Percentiles rank a stretch among this genome's conserved stretches.
phyloP scores from a whole-genome alignment of 2,888 invertebrate species.

The Coelopa pilipes region DNA sequence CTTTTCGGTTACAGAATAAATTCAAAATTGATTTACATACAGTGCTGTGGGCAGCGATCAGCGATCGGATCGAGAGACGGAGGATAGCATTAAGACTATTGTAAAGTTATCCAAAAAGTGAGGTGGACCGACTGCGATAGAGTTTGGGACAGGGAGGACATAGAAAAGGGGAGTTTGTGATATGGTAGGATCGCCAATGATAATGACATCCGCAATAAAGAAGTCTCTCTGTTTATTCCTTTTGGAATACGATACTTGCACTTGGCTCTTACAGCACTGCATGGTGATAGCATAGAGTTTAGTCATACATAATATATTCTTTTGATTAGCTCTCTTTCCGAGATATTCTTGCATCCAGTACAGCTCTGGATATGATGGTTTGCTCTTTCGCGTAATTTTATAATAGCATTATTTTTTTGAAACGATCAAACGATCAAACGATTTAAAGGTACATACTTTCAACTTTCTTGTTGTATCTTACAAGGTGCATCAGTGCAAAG shows the following conservation, averaged over 20 bases:
- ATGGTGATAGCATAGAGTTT: too few species aligned
- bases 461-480: constrained; percentile 18
- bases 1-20: constrained; percentile 19
- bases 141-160: too few species aligned
- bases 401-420: not conserved
- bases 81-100: not conserved
- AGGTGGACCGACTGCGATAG: too few species aligned
- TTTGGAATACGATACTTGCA: too few species aligned
- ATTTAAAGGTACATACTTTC: too few species aligned
- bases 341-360: not conserved
- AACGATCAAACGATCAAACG: not conserved
- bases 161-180: too few species aligned
- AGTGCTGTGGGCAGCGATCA: not conserved
- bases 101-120: not conserved
- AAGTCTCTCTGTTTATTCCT: too few species aligned
- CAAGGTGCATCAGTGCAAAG: constrained; percentile 19
- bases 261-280: not conserved
- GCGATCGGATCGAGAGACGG: not conserved
- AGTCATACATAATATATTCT: too few species aligned
- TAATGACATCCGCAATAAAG: too few species aligned
- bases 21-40: constrained; percentile 17
- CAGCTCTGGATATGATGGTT: not conserved
- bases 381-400: not conserved
- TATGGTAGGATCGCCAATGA: too few species aligned
- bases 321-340: not conserved